A percentile compares a stretch with the other conserved stretches of the same genome.
Evolutionary conservation across 1,140 invertebrate species (phyloP).

Genomic region (Acyrthosiphon pisum): DNA sequence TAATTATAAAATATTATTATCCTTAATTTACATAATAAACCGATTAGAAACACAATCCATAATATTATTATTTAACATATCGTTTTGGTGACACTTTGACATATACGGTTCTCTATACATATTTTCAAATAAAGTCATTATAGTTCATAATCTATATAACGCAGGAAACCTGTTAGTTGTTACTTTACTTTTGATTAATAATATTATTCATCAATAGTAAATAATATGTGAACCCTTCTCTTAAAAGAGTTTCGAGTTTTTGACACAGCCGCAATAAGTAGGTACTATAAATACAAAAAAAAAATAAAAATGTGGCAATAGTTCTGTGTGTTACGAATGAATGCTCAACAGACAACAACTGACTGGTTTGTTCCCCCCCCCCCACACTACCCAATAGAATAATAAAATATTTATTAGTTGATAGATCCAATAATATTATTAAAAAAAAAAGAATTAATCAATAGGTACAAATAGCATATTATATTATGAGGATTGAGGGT

Average conservation of each 20-base stretch:
- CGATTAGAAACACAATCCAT: not conserved
- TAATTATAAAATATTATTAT: not conserved
- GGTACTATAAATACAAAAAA: too few species aligned
- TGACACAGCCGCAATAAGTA: not conserved
- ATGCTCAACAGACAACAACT: too few species aligned
- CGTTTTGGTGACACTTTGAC: not conserved
- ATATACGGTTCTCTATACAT: not conserved
- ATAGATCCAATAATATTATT: too few species aligned
- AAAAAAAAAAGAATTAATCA: too few species aligned
- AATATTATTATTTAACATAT: slow-evolving; percentile 6
- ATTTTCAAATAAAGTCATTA: not conserved
- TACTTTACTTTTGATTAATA: not conserved
- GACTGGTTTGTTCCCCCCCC: too few species aligned
- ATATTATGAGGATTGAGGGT: too few species aligned
- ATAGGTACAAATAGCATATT: too few species aligned
- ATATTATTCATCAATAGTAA: slow-evolving; percentile 1
- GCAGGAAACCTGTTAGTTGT: not conserved
- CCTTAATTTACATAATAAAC: not conserved
- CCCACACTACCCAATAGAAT: too few species aligned
- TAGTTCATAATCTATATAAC: slow-evolving; percentile 11
- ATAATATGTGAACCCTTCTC: not conserved
- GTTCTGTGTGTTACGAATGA: too few species aligned
- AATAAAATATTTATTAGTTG: too few species aligned
- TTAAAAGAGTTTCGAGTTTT: not conserved
- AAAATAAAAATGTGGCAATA: too few species aligned